phyloP scores from a whole-genome alignment of 2,113 vertebrate genomes.

The Odontesthes bonariensis region DNA sequence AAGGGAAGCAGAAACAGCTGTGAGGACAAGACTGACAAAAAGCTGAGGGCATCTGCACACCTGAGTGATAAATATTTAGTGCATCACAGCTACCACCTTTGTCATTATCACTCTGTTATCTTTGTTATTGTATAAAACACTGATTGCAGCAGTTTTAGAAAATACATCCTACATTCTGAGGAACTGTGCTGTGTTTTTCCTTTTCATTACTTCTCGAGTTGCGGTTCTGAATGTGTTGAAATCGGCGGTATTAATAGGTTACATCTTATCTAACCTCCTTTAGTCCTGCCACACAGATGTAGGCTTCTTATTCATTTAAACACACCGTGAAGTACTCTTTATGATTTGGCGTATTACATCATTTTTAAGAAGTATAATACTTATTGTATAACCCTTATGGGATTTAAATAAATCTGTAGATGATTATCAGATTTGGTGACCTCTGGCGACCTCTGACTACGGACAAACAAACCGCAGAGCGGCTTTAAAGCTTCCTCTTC shows the following conservation, averaged over 20 bases:
- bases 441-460: neutral
- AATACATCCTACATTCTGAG: neutral
- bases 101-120: neutral
- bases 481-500: conserved; percentile 1
- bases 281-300: neutral
- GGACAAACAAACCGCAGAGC: neutral
- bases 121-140: neutral
- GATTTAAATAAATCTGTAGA: conserved; percentile 21
- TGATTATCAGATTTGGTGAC: neutral
- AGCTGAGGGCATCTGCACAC: too few species aligned
- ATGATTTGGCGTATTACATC: neutral
- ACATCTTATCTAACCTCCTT: neutral
- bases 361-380: neutral
- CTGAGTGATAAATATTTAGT: neutral
- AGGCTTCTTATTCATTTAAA: neutral
- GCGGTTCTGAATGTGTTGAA: conserved; percentile 1
- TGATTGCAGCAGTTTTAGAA: neutral
- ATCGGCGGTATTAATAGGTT: neutral
- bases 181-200: neutral
- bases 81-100: neutral
- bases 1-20: neutral
- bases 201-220: neutral
- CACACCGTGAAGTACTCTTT: neutral
- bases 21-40: neutral
- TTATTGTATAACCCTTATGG: neutral